Base-by-base conservation (phyloP, 2,113 vertebrate species). In the Cyprinodon variegatus region DNA sequence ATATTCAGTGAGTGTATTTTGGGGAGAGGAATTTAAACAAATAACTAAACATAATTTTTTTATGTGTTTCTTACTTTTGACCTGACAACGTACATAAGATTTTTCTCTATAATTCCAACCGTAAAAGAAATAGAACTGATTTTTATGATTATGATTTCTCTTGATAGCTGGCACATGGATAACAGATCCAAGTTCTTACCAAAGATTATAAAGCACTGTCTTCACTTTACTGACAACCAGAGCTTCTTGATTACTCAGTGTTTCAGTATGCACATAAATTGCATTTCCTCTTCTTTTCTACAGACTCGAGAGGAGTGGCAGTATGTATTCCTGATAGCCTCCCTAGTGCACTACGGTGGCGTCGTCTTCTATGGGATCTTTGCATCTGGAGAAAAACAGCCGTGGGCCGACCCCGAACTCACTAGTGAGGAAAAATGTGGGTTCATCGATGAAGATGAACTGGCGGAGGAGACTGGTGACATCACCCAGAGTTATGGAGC, bases 351-450 rank as follows among this genome's bases (percentile, higher is more conserved):
- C 83, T 99, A 99, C 0, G 97, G 97, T 0, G 98, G 98, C 1
- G 98, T 99, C 39, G 88, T 99, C 81, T 99, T 99, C 94, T 99
- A 99, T 1, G 98, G 96, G 29, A 71, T 99, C 90, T 99, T 99
- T 87, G 98, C 98, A 29, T 99, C 98, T 0, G 98, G 98, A 68
- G 98, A 99, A 79, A 98, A 99, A 65, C 98, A 99, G 73, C 96
- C 98, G 0, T 99, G 98, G 98, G 98, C 98, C 43, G 98, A 99
- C 82, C 98, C 98, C 0, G 98, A 99, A 77, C 95, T 95, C 87
- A 99, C 97, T 46, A 99, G 97, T 59, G 98, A 99, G 81, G 98
- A 99, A 91, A 99, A 99, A 85, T 99, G 98, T 81, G 98, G 98
- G 79, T 98, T 99, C 91, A 98, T 99, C 77, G 95, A 99, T 4